Evolutionary conservation across 2,888 invertebrate genomes (phyloP), one percentile per base, ranked within the genome.

Genomic region (Oligia strigilis): DNA sequence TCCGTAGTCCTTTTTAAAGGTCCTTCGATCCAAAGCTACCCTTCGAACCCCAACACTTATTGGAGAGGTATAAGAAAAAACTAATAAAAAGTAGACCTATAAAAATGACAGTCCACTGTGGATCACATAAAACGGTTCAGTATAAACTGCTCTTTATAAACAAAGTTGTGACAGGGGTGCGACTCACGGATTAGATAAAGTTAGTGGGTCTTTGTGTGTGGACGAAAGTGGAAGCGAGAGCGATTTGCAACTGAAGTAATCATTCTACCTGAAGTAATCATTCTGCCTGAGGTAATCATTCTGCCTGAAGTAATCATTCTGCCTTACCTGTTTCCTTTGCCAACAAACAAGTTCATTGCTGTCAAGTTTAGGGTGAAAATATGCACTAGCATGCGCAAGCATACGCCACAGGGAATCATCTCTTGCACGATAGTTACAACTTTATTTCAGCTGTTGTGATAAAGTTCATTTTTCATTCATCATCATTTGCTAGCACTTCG

Each of bases 121-220:
- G 76, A 78, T 83, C 74, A 78, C 84, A 84, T 86, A 87, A 88
- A 88, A 77, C 70, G 82, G 72, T 66, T 40, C 70, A 73, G 78
- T 87, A 81, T 88, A 84, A 71, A 83, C 65, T 72, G 74, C 65
- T 86, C 88, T 87, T 83, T 86, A 87, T 87, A 90, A 87, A 88
- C 86, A 84, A 89, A 89, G 82, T 89, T 90, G 80, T 79, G 83
- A 82, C 82, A 80, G 83, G 85, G 77, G 88, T 77, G 84, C 67
- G 79, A 78, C 80, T 82, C 83, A 82, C 80, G 72, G 82, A 85
- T 88, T 82, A 90, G 82, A 90, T 88, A 83, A 88, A 90, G 89
- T 89, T 87, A 82, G 78, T 75, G 36, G 73, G 52, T 58, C 67
- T 77, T 75, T 58, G 49, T 76, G 43, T 52, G 46, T 67, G 82